Base-by-base conservation (phyloP, 2,888 invertebrate genomes). In the Galerucella calmariensis region DNA sequence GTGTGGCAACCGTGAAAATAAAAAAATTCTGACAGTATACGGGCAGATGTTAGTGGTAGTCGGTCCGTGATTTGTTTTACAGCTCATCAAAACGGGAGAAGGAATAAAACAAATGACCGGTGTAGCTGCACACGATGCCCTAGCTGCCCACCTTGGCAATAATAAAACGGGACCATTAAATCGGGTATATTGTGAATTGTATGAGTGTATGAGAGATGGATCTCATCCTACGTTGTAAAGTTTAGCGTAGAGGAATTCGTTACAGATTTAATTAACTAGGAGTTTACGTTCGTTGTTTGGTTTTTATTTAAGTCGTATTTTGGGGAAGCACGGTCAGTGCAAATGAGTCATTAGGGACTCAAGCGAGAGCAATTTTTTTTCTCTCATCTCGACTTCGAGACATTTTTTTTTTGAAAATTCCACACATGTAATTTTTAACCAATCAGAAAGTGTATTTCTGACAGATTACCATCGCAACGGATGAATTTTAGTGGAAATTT, bases 31-130 rank as follows among this genome's bases (percentile, higher is more conserved):
- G 63, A 65, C 63, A 8, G 46, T 2, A 44, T 14, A 3, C 6
- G 41, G 12, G 9, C 11, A 65, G 63, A 65, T 65, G 10, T 65
- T 44, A 44, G 58, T 77, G 75, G 80, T 78, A 79, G 82, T 20
- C 79, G 79, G 73, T 79, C 80, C 80, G 82, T 82, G 83, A 83
- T 83, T 83, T 83, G 82, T 83, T 83, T 83, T 83, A 83, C 80
- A 79, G 82, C 80, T 81, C 82, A 82, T 83, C 81, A 83, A 83
- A 82, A 79, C 80, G 78, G 81, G 78, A 74, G 81, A 80, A 74
- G 79, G 71, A 77, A 78, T 79, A 79, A 78, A 80, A 82, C 78
- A 81, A 81, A 80, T 77, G 75, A 74, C 77, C 72, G 76, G 70
- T 65, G 62, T 73, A 59, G 67, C 66, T 72, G 68, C 74, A 69